Conservation (phyloP, 2,797 vertebrate species). For the Distichodus sexfasciatus region DNA sequence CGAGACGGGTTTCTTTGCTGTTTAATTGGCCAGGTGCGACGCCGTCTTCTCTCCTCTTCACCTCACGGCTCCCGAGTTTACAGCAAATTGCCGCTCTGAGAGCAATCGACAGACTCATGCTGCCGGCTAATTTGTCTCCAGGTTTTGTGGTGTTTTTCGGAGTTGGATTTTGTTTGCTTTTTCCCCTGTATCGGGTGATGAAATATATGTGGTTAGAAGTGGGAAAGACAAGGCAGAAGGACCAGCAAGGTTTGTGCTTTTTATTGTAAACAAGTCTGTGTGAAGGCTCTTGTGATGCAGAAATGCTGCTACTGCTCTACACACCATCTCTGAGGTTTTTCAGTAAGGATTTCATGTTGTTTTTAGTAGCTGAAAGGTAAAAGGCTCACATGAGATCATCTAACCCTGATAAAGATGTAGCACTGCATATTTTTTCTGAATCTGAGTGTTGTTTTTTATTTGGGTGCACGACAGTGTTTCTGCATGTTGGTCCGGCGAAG, state of each 20-base stretch:
- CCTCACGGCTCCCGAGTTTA: conserved; percentile 16
- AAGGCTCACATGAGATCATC: too few relatives aligned
- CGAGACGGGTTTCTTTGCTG: conserved; percentile 46
- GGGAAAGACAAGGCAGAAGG: neutral
- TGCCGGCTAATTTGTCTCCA: conserved; percentile 49
- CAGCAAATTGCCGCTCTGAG: conserved; percentile 47
- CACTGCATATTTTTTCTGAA: too few relatives aligned
- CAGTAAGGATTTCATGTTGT: too few relatives aligned
- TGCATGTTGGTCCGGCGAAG: too few relatives aligned
- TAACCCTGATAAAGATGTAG: too few relatives aligned
- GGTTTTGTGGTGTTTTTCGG: conserved; percentile 16
- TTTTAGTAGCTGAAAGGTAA: too few relatives aligned
- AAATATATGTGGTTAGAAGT: neutral
- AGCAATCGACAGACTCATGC: conserved; percentile 44
- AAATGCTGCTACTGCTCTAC: neutral
- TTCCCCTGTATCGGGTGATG: conserved; percentile 1
- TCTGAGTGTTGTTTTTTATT: too few relatives aligned
- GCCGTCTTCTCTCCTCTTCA: conserved; percentile 44
- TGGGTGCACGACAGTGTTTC: too few relatives aligned
- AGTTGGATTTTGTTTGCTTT: neutral
- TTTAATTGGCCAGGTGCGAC: conserved; percentile 59
- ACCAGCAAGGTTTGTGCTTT: neutral
- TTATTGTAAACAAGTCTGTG: neutral
- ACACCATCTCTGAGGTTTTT: neutral
- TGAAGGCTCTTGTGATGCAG: conserved; percentile 5